Conservation (phyloP, 2,888 invertebrate species). For the Hemaris fuciformis region DNA sequence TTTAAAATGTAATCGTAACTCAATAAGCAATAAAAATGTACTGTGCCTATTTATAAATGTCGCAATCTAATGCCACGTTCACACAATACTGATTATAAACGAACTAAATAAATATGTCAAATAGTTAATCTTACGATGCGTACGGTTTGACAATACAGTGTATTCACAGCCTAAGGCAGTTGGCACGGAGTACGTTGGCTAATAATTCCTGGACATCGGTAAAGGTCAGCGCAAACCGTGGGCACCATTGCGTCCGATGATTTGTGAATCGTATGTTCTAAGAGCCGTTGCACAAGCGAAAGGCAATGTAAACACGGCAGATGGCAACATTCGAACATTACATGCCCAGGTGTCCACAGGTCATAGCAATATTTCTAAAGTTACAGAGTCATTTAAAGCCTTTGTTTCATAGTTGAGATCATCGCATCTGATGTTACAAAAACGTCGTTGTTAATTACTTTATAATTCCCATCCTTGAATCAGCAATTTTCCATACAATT, state of each 20-base stretch:
- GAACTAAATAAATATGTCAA: not conserved
- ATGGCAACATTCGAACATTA: not conserved
- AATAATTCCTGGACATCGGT: not conserved
- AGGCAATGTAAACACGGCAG: constrained; percentile 5
- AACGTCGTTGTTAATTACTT: not conserved
- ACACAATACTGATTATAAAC: not conserved
- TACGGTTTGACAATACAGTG: not conserved
- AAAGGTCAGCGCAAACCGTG: constrained; percentile 8
- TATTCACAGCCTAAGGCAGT: not conserved
- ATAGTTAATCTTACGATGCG: too few species aligned
- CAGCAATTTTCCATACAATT: not conserved
- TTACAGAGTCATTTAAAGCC: not conserved
- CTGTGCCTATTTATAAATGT: too few species aligned
- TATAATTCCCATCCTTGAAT: not conserved
- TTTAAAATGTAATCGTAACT: not conserved
- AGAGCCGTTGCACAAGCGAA: constrained; percentile 1
- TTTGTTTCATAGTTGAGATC: not conserved
- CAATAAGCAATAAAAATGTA: not conserved
- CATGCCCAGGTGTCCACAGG: not conserved
- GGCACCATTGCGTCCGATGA: not conserved
- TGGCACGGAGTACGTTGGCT: not conserved
- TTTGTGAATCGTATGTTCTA: constrained; percentile 4
- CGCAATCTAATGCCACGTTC: not conserved
- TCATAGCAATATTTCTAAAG: not conserved
- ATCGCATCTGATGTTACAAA: not conserved